Evolutionary conservation across 1,140 invertebrate genomes (phyloP).

Genomic region (Macrocentrus cingulum): DNA sequence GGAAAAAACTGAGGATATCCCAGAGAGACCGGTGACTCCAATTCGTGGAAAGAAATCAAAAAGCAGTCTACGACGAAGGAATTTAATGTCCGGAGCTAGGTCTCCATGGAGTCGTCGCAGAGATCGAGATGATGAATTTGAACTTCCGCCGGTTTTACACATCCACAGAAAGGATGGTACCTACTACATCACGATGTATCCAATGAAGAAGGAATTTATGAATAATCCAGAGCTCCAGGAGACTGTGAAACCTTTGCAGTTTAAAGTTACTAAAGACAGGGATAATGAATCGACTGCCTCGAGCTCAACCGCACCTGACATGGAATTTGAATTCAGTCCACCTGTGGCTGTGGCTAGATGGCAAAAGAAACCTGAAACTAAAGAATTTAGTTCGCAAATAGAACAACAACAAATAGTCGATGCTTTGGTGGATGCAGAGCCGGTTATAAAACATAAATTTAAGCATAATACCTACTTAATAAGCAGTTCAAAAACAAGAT

Average conservation of each 20-base stretch:
- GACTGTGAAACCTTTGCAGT: conserved; percentile 49
- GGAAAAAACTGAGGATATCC: not conserved
- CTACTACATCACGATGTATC: conserved; percentile 55
- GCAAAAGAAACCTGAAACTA: conserved; percentile 45
- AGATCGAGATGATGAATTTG: conserved; percentile 31
- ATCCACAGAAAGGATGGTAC: conserved; percentile 49
- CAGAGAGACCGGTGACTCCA: conserved; percentile 10
- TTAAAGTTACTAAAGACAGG: conserved; percentile 48
- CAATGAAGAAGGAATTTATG: conserved; percentile 37
- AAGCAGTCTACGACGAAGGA: conserved; percentile 14
- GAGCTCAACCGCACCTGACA: conserved; percentile 50
- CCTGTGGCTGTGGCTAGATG: conserved; percentile 43
- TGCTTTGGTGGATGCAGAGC: conserved; percentile 32
- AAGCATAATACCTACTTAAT: no score
- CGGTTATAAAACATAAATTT: not conserved
- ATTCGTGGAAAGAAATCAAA: conserved; percentile 19
- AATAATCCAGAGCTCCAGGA: conserved; percentile 32
- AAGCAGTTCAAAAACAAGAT: no score
- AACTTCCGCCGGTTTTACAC: conserved; percentile 45
- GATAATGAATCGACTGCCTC: conserved; percentile 33
- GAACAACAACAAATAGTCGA: conserved; percentile 49
- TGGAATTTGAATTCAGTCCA: conserved; percentile 56
- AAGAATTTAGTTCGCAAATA: conserved; percentile 50
- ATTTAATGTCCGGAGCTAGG: conserved; percentile 9
- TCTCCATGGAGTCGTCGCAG: conserved; percentile 20